Evolutionary conservation across 2,113 vertebrate genomes (phyloP), one percentile per base, ranked within the genome.

Genomic region (Prinia subflava): DNA sequence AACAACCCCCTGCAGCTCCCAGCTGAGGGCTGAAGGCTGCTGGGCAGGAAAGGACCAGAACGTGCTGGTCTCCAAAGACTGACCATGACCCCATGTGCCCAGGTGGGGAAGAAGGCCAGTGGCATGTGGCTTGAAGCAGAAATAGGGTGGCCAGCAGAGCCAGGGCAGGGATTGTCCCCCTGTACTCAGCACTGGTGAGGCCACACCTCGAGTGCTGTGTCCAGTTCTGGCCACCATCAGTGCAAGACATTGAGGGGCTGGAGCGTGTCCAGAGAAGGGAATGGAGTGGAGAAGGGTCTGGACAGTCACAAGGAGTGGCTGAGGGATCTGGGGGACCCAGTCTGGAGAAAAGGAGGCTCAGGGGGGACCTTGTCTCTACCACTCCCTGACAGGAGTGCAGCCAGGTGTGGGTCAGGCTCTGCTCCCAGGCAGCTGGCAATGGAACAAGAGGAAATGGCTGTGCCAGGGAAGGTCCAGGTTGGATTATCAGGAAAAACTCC

Each of bases 171-270:
- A 56, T 3, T 73, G 23, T 46, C 8, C 27, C 37, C 21, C 47
- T 46, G 47, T 5, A 9, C 25, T 53, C 0, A 0, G 37, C 33
- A 16, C 41, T n/a, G n/a, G n/a, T n/a, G n/a, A n/a, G n/a, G n/a
- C n/a, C 49, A 23, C 59, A 12, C 11, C 77, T 64, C 4, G 3
- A n/a, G n/a, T 18, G n/a, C 49, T 74, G 49, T 39, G 28, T 56
- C 59, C 69, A 23, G n/a, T 11, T 39, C 50, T 49, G 59, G 50
- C 6, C 70, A 49, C 70, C 60, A 25, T 41, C 83, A 11, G 50
- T 65, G 35, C 50, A 41, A 3, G 50, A 30, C 30, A 41, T 0
- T 11, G 42, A 24, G 42, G 35, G 42, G 42, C 60, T 57, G 70
- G 20, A 57, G 35, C 0, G 0, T n/a, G 60, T 56, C 70, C 60